Evolutionary conservation across 2,113 vertebrate species (phyloP).

Genomic region (Agapornis roseicollis): DNA sequence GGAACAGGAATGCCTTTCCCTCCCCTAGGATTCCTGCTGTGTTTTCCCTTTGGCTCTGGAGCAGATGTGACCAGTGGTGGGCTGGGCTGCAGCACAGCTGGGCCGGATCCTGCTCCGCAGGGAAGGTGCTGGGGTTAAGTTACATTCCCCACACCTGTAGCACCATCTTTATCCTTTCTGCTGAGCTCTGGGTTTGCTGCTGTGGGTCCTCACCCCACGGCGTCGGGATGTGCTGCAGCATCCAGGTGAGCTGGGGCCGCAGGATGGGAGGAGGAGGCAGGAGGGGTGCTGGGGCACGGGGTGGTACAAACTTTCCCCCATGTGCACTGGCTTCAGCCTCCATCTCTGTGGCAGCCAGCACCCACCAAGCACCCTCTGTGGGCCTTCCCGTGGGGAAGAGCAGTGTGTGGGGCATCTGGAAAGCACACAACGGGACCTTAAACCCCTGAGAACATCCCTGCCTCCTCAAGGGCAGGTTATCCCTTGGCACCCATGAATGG

Average conservation of each 20-base stretch:
- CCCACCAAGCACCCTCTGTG: rapidly evolving
- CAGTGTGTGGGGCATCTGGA: rapidly evolving
- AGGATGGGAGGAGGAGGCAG: not conserved
- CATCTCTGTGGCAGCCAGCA: rapidly evolving
- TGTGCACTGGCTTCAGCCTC: rapidly evolving
- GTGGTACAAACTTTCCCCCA: rapidly evolving
- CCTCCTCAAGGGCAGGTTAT: not conserved
- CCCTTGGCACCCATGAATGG: not conserved
- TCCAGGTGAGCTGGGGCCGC: not conserved
- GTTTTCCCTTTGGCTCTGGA: not conserved
- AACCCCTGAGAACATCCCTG: not conserved
- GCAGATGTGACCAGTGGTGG: not conserved
- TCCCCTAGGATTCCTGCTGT: not conserved
- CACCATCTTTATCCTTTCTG: not conserved
- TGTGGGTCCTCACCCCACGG: rapidly evolving
- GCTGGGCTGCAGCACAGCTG: not conserved
- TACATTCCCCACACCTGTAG: not conserved
- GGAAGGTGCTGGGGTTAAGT: not conserved
- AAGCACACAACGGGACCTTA: not conserved
- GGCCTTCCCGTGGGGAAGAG: not conserved
- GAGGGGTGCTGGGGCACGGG: rapidly evolving
- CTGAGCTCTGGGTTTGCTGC: not conserved
- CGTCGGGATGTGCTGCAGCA: not conserved
- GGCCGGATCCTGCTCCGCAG: not conserved
- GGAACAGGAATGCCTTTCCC: not conserved